Percentiles rank a stretch among this genome's conserved stretches.
Evolutionary conservation across 1,140 invertebrate genomes (phyloP).

Genomic region (Capitella teleta): DNA sequence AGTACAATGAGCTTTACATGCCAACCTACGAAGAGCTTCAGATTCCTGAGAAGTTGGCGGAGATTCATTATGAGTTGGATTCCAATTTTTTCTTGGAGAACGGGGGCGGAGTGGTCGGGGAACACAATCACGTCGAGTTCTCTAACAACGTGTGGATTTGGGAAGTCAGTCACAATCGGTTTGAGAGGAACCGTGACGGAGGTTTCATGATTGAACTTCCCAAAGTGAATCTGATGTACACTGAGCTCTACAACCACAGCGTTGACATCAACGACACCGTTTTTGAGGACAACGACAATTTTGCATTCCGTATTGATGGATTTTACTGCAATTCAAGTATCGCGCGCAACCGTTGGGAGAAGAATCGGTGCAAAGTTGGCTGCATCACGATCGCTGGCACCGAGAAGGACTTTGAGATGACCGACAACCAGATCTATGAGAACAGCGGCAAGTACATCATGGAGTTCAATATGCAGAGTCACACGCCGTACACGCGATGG

Average conservation of each 20-base stretch:
- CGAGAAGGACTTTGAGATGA: conserved; percentile 83
- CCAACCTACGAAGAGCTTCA: conserved; percentile 39
- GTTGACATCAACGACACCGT: conserved; percentile 24
- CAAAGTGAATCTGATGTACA: conserved; percentile 14
- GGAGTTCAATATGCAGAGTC: conserved; percentile 78
- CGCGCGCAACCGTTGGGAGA: conserved; percentile 68
- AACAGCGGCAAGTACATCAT: conserved; percentile 77
- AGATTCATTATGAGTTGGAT: conserved; percentile 30
- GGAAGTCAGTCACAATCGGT: conserved; percentile 56
- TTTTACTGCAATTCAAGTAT: conserved; percentile 73
- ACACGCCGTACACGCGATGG: conserved; percentile 64
- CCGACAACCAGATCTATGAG: conserved; percentile 59
- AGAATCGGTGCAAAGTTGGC: conserved; percentile 74
- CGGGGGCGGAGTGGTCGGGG: conserved; percentile 28
- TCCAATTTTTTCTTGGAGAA: conserved; percentile 26
- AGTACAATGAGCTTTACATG: conserved; percentile 34
- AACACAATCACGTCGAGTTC: conserved; percentile 41
- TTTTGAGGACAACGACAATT: conserved; percentile 26
- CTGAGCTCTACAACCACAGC: conserved; percentile 20
- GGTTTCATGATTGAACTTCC: conserved; percentile 56
- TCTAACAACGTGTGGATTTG: conserved; percentile 42
- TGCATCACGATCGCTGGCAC: conserved; percentile 80
- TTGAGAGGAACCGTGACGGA: conserved; percentile 61
- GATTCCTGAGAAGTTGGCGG: conserved; percentile 35
- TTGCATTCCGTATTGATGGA: conserved; percentile 52